phyloP scores from a whole-genome alignment of 2,113 vertebrate genomes.

The Siniperca chuatsi region DNA sequence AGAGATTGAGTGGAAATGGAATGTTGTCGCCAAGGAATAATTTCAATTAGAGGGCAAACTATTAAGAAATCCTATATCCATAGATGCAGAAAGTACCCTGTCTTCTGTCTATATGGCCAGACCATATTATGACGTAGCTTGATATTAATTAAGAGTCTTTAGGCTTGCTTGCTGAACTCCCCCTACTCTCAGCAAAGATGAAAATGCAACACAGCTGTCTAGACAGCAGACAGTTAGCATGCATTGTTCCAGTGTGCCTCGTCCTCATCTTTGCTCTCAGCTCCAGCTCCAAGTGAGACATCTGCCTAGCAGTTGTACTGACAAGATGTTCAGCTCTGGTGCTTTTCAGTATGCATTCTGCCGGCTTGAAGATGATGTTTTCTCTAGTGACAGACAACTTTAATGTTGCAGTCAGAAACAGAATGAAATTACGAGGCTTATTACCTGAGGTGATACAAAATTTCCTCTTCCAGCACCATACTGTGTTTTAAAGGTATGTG shows the following conservation, averaged over 20 bases:
- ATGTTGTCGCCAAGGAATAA: not conserved
- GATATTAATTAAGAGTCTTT: conserved; percentile 22
- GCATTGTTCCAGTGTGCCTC: conserved; percentile 52
- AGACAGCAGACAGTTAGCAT: conserved; percentile 57
- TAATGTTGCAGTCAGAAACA: conserved; percentile 26
- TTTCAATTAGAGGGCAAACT: conserved; percentile 8
- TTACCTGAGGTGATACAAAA: conserved; percentile 14
- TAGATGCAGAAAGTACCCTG: not conserved
- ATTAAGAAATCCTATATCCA: not conserved
- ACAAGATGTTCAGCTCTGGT: conserved; percentile 15
- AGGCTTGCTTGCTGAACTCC: conserved; percentile 26
- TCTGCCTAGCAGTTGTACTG: conserved; percentile 74
- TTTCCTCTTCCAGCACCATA: not conserved
- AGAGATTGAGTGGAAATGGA: not conserved
- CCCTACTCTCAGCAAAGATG: conserved; percentile 46
- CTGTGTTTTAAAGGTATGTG: not conserved
- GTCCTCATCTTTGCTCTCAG: conserved; percentile 44
- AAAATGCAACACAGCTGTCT: conserved; percentile 62
- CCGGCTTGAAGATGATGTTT: not conserved
- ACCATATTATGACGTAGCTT: not conserved
- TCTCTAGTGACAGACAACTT: not conserved
- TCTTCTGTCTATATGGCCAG: not conserved
- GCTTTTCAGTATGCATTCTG: conserved; percentile 5
- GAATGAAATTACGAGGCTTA: not conserved
- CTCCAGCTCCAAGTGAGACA: conserved; percentile 62